These are phyloP conservation scores for Syngnathus floridae DNA, from an alignment of 2,113 vertebrate species.

Conservation along the genomic window DNA sequence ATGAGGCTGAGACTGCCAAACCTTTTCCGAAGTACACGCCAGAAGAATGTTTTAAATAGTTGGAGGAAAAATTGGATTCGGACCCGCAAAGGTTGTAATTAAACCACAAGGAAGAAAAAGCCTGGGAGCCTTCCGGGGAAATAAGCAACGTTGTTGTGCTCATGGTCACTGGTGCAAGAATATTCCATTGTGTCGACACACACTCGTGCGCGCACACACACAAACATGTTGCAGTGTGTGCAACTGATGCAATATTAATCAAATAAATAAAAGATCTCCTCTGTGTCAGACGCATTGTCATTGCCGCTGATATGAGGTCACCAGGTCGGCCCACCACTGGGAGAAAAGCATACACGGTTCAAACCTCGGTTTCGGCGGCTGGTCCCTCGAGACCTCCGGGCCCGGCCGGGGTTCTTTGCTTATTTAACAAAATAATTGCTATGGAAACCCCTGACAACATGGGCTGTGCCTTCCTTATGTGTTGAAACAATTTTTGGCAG, in stretches of 20 bases:
- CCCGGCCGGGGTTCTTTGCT: slow-evolving; percentile 16
- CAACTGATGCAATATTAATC: slow-evolving; percentile 53
- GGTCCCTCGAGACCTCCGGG: slow-evolving; percentile 23
- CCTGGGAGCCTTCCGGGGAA: slow-evolving; percentile 3
- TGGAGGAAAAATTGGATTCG: slow-evolving; percentile 2
- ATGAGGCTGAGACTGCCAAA: neutral
- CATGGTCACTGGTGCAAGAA: slow-evolving; percentile 14
- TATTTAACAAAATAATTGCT: slow-evolving; percentile 33
- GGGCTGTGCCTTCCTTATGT: slow-evolving; percentile 9
- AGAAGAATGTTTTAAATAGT: slow-evolving; percentile 5
- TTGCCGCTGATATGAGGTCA: slow-evolving; percentile 48
- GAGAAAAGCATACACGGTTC: slow-evolving; percentile 23
- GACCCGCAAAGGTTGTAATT: slow-evolving; percentile 15
- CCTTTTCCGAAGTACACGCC: neutral
- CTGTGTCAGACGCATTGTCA: slow-evolving; percentile 44
- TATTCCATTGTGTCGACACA: slow-evolving; percentile 11
- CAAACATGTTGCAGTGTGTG: slow-evolving; percentile 9
- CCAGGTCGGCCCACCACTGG: slow-evolving; percentile 39
- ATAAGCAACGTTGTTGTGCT: neutral
- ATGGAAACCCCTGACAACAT: slow-evolving; percentile 17
- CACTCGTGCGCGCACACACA: neutral
- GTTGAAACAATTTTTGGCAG: slow-evolving; percentile 13
- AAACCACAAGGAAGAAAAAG: slow-evolving; percentile 3
- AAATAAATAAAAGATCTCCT: slow-evolving; percentile 51
- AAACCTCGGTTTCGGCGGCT: slow-evolving; percentile 32